Evolutionary conservation across 2,113 vertebrate species (phyloP), one percentile per base, ranked within the genome.

Genomic region (Rhynchomys soricoides): DNA sequence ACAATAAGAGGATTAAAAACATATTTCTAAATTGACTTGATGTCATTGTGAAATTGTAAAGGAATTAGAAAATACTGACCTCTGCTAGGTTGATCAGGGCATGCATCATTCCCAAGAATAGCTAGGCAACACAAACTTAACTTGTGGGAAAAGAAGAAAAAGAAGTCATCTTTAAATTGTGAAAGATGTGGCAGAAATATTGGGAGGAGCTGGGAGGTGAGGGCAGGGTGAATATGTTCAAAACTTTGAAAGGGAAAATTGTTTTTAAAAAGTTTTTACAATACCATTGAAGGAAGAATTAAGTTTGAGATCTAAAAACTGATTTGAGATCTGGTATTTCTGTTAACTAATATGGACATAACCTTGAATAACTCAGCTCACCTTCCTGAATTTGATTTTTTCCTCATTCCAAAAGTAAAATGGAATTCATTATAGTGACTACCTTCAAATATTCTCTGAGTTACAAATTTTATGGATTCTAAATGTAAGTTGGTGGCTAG

Each of bases 321-420:
- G 4, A 24, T 79, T 86, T 86, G 66, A 75, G 15, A 22, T 31
- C 31, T 89, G 50, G 26, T 2, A 0, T 24, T 19, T 48, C 48
- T 85, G 31, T 3, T 88, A 57, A 43, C 55, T 62, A 34, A 21
- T 52, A n/a, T 50, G 37, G 26, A 31, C 81, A 8, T 71, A 89
- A 29, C 31, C 10, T 71, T 89, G 62, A 13, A 37, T 3, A 81
- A 81, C 62, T 91, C 52, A 77, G 24, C 31, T 75, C 4, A 68
- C 12, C 16, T 91, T 74, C 79, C n/a, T 95, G 21, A 68, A 40
- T 95, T 86, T 97, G 8, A 59, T 64, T 73, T 93, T 93, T 94
- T 89, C 2, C 40, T 96, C 24, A 78, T 78, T 78, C 7, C 40
- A 50, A 85, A 62, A 57, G 34, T 45, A 77, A 70, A 75, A 93